A percentile compares a stretch with the other conserved stretches of the same genome.
Conservation (phyloP, 2,797 vertebrate species). For the Microhierax caerulescens region DNA sequence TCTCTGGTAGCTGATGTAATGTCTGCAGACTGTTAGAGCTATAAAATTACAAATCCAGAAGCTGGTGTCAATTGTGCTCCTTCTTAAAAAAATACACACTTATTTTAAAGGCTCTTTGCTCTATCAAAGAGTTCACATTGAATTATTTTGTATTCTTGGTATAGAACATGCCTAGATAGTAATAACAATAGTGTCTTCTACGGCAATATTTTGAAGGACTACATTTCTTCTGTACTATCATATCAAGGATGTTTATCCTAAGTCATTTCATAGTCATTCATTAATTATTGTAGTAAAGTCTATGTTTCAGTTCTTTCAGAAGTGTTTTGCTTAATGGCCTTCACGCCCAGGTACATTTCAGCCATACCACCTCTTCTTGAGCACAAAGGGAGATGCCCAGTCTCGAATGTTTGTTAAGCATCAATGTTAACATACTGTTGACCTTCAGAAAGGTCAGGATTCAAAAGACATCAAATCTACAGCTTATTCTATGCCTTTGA, state of each 20-base stretch:
- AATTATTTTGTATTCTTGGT: neutral
- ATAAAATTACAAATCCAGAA: constrained; percentile 18
- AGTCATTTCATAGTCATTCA: neutral
- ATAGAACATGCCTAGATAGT: neutral
- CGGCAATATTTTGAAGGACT: neutral
- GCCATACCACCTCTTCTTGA: neutral
- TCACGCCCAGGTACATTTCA: neutral
- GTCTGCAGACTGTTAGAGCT: neutral
- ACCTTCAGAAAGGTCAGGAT: neutral
- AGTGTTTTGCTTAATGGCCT: neutral
- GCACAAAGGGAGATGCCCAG: neutral
- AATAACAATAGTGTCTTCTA: neutral
- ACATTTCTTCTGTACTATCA: neutral
- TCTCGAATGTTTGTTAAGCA: neutral
- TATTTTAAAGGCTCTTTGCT: neutral
- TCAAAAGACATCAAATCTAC: neutral
- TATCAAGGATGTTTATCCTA: neutral
- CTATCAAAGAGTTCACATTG: neutral
- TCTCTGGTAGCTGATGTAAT: constrained; percentile 36
- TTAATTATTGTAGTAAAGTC: neutral
- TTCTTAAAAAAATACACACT: neutral
- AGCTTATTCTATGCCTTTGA: neutral
- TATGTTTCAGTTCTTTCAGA: neutral
- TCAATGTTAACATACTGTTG: neutral
- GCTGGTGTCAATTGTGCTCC: rapidly evolving